These are phyloP conservation scores for Euproctis similis DNA, from an alignment of 2,888 invertebrate genomes.

Conservation along the genomic window DNA sequence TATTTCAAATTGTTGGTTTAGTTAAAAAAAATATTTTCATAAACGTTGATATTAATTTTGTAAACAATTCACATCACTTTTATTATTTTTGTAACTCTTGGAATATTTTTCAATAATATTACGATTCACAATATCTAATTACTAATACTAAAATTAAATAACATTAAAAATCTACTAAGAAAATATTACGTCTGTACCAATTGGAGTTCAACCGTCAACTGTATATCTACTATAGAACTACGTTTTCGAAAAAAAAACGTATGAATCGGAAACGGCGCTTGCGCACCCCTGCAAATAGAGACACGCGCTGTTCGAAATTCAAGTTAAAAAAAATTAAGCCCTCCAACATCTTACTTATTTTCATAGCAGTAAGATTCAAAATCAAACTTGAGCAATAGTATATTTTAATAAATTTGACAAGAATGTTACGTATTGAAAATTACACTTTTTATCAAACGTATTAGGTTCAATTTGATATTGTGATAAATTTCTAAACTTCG, in stretches of 20 bases:
- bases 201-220: constrained; percentile 59
- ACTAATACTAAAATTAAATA: constrained; percentile 8
- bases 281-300: constrained; percentile 61
- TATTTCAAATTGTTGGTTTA: no score
- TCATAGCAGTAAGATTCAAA: neutral
- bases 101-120: no score
- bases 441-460: neutral
- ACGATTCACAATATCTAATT: no score
- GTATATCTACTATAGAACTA: constrained; percentile 35
- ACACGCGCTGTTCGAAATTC: constrained; percentile 47
- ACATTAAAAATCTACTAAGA: no score
- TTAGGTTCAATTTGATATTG: constrained; percentile 15
- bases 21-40: no score
- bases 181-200: constrained; percentile 32
- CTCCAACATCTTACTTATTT: constrained; percentile 10
- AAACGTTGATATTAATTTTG: no score
- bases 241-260: constrained; percentile 48
- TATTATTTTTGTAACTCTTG: no score
- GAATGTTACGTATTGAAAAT: neutral
- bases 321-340: constrained; percentile 3
- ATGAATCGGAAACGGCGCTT: constrained; percentile 54
- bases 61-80: no score
- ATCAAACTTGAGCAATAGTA: neutral
- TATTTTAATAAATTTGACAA: neutral
- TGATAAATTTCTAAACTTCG: constrained; percentile 4